phyloP scores from a whole-genome alignment of 2,797 vertebrate species.

The Phoeniculus purpureus region DNA sequence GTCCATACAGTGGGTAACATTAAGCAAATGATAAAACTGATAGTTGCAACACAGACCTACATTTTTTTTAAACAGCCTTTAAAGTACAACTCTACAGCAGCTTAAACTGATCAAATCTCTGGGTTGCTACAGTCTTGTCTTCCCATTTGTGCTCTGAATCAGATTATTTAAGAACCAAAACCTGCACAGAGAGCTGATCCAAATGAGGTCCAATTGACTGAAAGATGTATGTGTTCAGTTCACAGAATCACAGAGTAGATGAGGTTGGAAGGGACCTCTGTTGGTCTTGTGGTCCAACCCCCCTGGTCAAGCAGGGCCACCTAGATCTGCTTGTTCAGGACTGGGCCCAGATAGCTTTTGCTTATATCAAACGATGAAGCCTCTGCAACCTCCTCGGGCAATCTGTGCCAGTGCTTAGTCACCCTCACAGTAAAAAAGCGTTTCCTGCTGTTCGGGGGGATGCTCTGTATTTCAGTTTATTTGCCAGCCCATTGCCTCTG shows the following conservation, averaged over 20 bases:
- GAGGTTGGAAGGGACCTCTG: background rate
- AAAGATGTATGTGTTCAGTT: background rate
- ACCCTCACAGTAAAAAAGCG: background rate
- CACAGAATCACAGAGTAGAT: background rate
- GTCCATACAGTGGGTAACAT: background rate
- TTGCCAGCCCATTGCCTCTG: background rate
- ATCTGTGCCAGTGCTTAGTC: background rate
- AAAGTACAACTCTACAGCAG: background rate
- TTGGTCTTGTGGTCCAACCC: background rate
- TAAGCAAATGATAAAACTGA: background rate
- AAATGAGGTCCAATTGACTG: background rate
- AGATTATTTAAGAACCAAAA: background rate
- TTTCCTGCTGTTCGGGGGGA: background rate
- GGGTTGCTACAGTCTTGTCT: background rate
- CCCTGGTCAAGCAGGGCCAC: background rate
- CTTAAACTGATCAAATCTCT: background rate
- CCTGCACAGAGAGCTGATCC: background rate
- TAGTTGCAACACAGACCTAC: background rate
- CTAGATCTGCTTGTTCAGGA: rapidly evolving
- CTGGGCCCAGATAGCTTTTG: rapidly evolving
- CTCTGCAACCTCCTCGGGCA: background rate
- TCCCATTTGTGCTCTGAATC: background rate
- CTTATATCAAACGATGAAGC: background rate
- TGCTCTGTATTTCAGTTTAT: background rate
- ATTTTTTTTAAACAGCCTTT: background rate